Conservation (phyloP, 2,888 invertebrate genomes). For the Bembecia ichneumoniformis region DNA sequence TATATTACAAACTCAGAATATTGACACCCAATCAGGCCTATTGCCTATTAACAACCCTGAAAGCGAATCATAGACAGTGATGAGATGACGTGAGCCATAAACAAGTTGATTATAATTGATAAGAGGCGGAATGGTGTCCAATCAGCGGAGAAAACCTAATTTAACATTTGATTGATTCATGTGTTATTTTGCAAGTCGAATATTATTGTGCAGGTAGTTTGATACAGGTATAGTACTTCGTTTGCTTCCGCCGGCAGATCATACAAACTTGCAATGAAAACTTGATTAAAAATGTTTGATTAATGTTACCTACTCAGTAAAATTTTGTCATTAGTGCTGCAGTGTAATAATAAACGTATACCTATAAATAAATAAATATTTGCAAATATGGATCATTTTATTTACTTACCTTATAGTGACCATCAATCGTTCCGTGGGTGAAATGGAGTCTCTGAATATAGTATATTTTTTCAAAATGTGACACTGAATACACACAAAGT, state of each 20-base stretch:
- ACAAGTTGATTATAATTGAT: conserved; percentile 5
- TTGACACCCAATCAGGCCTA: conserved; percentile 5
- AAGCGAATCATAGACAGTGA: conserved; percentile 5
- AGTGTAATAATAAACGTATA: conserved; percentile 3
- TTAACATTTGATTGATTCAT: conserved; percentile 2
- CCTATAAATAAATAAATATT: conserved; percentile 4
- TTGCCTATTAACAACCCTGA: conserved; percentile 2
- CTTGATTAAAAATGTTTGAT: conserved; percentile 2
- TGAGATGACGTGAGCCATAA: conserved; percentile 5
- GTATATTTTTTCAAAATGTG: not conserved
- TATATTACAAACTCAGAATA: conserved; percentile 5
- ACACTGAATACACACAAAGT: conserved; percentile 1
- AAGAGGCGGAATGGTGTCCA: conserved; percentile 3
- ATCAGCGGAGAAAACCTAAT: conserved; percentile 2
- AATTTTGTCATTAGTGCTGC: not conserved
- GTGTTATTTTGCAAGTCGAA: not conserved
- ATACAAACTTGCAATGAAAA: not conserved
- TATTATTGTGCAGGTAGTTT: not conserved
- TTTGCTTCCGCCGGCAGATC: not conserved
- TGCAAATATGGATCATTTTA: conserved; percentile 6
- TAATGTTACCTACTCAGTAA: not conserved
- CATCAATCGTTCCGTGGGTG: conserved; percentile 4
- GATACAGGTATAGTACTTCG: not conserved
- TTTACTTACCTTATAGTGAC: conserved; percentile 5
- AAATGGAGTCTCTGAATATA: conserved; percentile 4